Percentiles rank a stretch among this genome's conserved stretches.
Conservation (phyloP, 2,888 invertebrate species). For the Leucoma salicis region DNA sequence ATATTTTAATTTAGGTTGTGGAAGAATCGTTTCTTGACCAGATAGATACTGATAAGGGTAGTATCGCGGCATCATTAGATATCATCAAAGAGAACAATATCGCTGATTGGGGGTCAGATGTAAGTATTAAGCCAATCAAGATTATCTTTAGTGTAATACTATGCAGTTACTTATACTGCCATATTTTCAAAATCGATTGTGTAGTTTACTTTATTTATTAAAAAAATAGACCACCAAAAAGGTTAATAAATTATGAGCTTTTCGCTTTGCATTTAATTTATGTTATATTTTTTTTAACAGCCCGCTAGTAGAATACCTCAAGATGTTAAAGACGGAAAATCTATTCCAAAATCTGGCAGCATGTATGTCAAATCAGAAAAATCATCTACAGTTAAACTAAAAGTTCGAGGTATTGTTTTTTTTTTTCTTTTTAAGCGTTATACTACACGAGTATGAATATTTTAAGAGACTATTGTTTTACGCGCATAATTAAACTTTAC, state of each 20-base stretch:
- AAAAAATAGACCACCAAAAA: too few relatives aligned
- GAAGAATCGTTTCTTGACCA: slow-evolving; percentile 88
- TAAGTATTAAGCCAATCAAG: too few relatives aligned
- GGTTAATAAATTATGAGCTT: too few relatives aligned
- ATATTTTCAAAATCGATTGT: too few relatives aligned
- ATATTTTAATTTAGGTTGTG: slow-evolving; percentile 81
- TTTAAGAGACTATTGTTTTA: too few relatives aligned
- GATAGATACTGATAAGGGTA: slow-evolving; percentile 83
- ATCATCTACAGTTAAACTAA: slow-evolving; percentile 61
- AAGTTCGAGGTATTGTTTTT: slow-evolving; percentile 64
- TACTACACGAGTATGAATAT: too few relatives aligned
- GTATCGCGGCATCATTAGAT: slow-evolving; percentile 82
- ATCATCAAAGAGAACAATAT: slow-evolving; percentile 88
- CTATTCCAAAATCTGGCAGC: slow-evolving; percentile 81
- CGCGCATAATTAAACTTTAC: too few relatives aligned
- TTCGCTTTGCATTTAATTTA: not conserved
- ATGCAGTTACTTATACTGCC: too few relatives aligned
- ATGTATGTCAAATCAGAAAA: slow-evolving; percentile 76
- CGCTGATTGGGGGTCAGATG: slow-evolving; percentile 92
- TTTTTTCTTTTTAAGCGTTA: too few relatives aligned
- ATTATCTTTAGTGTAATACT: too few relatives aligned
- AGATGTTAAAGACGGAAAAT: slow-evolving; percentile 80
- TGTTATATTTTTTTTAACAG: slow-evolving; percentile 40
- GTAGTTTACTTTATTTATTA: too few relatives aligned
- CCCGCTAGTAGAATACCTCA: slow-evolving; percentile 75